Conservation (phyloP, 1,140 invertebrate species). For the Lineus longissimus region DNA sequence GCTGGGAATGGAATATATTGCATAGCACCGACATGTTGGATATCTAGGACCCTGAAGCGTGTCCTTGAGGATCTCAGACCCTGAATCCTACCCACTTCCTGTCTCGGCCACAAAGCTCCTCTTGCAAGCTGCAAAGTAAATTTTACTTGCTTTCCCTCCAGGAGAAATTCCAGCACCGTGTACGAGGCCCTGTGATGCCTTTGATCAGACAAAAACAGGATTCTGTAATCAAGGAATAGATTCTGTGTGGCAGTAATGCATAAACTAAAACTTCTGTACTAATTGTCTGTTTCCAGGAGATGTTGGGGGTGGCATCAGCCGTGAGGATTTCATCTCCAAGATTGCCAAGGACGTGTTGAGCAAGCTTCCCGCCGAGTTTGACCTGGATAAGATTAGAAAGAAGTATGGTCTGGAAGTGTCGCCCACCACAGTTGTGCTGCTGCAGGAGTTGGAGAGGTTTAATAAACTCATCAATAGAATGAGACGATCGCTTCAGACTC, state of each 20-base stretch:
- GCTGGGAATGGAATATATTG: too few relatives aligned
- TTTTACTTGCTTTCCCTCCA: too few relatives aligned
- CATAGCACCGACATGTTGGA: too few relatives aligned
- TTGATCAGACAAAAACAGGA: too few relatives aligned
- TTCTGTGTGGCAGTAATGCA: not conserved
- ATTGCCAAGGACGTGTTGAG: conserved; percentile 66
- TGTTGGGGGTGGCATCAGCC: conserved; percentile 42
- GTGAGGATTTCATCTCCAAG: conserved; percentile 69
- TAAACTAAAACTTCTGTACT: not conserved
- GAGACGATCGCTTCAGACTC: conserved; percentile 64
- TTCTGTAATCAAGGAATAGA: too few relatives aligned
- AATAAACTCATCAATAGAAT: conserved; percentile 75
- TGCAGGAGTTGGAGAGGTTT: conserved; percentile 85
- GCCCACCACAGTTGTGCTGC: conserved; percentile 77
- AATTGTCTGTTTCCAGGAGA: conserved; percentile 31
- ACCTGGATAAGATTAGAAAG: conserved; percentile 73
- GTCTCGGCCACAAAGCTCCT: too few relatives aligned
- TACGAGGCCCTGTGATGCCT: too few relatives aligned
- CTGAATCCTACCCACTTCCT: too few relatives aligned
- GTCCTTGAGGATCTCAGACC: too few relatives aligned
- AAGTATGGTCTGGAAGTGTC: conserved; percentile 71
- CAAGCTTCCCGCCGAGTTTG: conserved; percentile 72
- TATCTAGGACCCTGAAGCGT: too few relatives aligned
- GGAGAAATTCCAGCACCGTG: too few relatives aligned
- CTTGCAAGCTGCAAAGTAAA: too few relatives aligned